Evolutionary conservation across 2,797 vertebrate genomes (phyloP).

Genomic region (Lutjanus argentimaculatus): DNA sequence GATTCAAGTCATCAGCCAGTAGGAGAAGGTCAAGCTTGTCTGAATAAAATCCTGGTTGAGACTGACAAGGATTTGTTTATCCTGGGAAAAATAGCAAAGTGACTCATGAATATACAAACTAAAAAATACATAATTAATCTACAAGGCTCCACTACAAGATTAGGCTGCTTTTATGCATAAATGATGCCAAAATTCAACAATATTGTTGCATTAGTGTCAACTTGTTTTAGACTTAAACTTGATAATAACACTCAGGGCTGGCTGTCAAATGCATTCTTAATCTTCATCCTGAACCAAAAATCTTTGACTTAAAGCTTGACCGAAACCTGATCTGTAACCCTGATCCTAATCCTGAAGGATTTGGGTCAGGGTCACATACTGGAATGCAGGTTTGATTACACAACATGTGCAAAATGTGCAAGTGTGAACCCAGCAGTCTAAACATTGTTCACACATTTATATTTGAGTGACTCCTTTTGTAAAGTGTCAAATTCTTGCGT

Average conservation of each 20-base stretch:
- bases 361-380: conserved; percentile 34
- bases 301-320: conserved; percentile 52
- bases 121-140: conserved; percentile 40
- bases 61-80: conserved; percentile 53
- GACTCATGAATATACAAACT: conserved; percentile 34
- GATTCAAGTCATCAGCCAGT: conserved; percentile 74
- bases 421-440: background rate
- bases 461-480: background rate
- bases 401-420: background rate
- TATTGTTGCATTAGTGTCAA: conserved; percentile 33
- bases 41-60: conserved; percentile 56
- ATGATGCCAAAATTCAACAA: conserved; percentile 10
- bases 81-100: conserved; percentile 48
- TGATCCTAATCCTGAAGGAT: conserved; percentile 61
- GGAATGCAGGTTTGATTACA: conserved; percentile 1
- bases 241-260: background rate
- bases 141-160: conserved; percentile 2
- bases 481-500: background rate
- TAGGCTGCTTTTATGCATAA: conserved; percentile 19
- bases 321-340: conserved; percentile 35
- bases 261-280: conserved; percentile 36
- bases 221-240: conserved; percentile 18
- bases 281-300: conserved; percentile 32
- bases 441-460: background rate
- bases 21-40: conserved; percentile 74